Evolutionary conservation across 2,113 vertebrate species (phyloP).

Genomic region (Stigmatopora argus): DNA sequence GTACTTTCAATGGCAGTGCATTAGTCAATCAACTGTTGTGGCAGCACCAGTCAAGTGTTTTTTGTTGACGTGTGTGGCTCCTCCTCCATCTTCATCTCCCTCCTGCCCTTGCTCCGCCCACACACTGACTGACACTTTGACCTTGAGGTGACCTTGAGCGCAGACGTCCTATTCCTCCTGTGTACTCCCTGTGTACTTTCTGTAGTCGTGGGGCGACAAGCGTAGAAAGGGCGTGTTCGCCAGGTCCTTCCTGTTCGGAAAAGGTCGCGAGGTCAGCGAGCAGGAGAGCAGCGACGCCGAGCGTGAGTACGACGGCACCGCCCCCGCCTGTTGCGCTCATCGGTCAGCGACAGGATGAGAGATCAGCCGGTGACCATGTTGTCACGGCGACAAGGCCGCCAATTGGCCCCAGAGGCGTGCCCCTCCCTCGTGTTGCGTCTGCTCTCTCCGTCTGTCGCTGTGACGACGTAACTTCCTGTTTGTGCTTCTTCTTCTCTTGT

Average conservation of each 20-base stretch:
- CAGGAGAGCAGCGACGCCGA: slow-evolving; percentile 97
- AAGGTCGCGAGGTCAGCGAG: slow-evolving; percentile 98
- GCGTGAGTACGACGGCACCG: slow-evolving; percentile 84
- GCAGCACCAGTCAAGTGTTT: neutral
- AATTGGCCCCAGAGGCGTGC: slow-evolving; percentile 32
- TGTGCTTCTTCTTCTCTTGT: slow-evolving; percentile 82
- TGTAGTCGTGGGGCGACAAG: slow-evolving; percentile 98
- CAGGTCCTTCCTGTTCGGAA: slow-evolving; percentile 99
- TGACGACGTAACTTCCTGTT: slow-evolving; percentile 80
- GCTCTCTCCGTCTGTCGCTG: slow-evolving; percentile 62
- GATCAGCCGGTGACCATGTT: slow-evolving; percentile 48
- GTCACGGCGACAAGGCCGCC: slow-evolving; percentile 17
- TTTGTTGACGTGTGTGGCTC: neutral
- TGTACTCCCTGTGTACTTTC: slow-evolving; percentile 77
- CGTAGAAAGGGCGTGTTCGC: slow-evolving; percentile 99
- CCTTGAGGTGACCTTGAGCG: slow-evolving; percentile 63
- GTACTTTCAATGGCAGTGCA: no score
- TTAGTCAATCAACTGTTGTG: no score
- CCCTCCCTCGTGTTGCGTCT: slow-evolving; percentile 40
- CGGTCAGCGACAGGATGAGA: slow-evolving; percentile 52
- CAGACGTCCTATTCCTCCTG: slow-evolving; percentile 78
- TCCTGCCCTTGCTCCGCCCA: neutral
- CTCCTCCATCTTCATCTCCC: neutral
- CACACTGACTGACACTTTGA: neutral
- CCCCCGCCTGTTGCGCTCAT: slow-evolving; percentile 1